Base-by-base conservation (phyloP, 2,888 invertebrate genomes). In the Mythimna ferrago region DNA sequence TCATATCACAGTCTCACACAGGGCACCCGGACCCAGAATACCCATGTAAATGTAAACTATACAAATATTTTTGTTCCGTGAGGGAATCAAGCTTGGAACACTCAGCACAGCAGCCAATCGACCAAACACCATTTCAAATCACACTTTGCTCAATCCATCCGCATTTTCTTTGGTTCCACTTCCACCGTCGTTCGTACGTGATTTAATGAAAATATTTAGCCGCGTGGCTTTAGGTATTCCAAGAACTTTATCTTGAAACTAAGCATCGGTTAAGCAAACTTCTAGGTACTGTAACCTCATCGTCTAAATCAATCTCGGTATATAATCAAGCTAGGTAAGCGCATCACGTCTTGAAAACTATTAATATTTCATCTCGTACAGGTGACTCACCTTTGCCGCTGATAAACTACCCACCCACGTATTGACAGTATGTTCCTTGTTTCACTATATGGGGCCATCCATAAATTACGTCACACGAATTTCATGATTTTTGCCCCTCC, bases 281-380 rank as follows among this genome's bases (percentile, higher is more conserved):
- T 73, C 10, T 21, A 16, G 32, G 35, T 72, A 58, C 6, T 32
- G 11, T n/a, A 16, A 11, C 58, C n/a, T 6, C 21, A 11, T 26
- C 48, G 41, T 35, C 3, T 21, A 41, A 51, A 65, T 65, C 41
- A 58, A 35, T 75, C 6, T 35, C 41, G 7, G 16, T 35, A 35
- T 6, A 61, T 3, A 57, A 48, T 48, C 44, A 9, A 48, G 5
- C 0, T 16, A 48, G 48, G 44, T 32, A 66, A 57, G 66, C 56
- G 38, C 21, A 38, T 64, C 64, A 56, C 56, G 77, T 60, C 32
- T 70, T 65, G 35, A 48, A 78, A 76, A 38, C 76, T 38, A 78
- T 81, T 78, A 69, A 81, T 66, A 54, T 68, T 68, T 67, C 53
- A 77, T 60, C 66, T 9, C n/a, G 26, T 67, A 5, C 16, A 66